Conservation (phyloP, 92 coral and sea anemone species). For the Epizoanthus ramosus region DNA sequence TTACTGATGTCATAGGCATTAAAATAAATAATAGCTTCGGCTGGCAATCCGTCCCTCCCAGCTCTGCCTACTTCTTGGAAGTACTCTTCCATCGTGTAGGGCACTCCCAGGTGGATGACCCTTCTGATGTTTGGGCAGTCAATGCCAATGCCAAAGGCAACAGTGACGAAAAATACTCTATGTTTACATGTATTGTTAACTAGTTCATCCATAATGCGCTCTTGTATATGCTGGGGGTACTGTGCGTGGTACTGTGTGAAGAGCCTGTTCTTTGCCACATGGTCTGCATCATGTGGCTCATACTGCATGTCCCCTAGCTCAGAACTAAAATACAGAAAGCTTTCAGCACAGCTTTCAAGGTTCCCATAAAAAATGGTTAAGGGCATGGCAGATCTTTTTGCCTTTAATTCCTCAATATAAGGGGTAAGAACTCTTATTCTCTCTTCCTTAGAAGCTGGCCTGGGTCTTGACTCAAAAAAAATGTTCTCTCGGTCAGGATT, state of each 20-base stretch:
- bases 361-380: constrained; percentile 58
- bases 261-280: constrained; percentile 45
- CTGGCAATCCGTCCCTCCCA: constrained; percentile 49
- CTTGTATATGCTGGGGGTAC: constrained; percentile 51
- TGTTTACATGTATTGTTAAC: constrained; percentile 10
- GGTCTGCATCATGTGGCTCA: constrained; percentile 42
- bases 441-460: constrained; percentile 35
- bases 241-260: constrained; percentile 68
- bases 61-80: constrained; percentile 33
- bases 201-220: constrained; percentile 48
- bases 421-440: constrained; percentile 36
- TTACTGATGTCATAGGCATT: constrained; percentile 21
- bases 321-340: constrained; percentile 41
- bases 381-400: constrained; percentile 39
- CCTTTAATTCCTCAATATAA: constrained; percentile 39
- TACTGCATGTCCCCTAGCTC: constrained; percentile 45
- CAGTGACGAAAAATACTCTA: constrained; percentile 14
- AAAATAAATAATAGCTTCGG: constrained; percentile 36
- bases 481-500: too few relatives aligned
- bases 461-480: constrained; percentile 8
- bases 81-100: constrained; percentile 48
- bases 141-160: constrained; percentile 52
- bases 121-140: constrained; percentile 45
- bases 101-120: constrained; percentile 47
- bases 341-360: constrained; percentile 48